Evolutionary conservation across 2,888 invertebrate genomes (phyloP), one percentile per base, ranked within the genome.

Genomic region (Rotaria sp.): DNA sequence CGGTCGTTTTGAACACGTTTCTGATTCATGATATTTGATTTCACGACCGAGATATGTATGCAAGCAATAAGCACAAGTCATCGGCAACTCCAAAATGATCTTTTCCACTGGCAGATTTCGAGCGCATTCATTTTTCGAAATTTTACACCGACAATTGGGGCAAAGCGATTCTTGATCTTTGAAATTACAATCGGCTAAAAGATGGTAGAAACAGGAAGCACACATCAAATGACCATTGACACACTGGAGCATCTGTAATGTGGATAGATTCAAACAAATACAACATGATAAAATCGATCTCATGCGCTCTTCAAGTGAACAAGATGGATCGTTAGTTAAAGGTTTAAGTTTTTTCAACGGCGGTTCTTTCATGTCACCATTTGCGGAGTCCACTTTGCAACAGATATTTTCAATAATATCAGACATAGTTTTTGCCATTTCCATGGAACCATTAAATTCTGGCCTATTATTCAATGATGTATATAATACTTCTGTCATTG

Each of bases 211-310:
- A 93, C 96, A 97, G 89, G 95, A 95, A 89, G 96, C 96, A 92
- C 97, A 97, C 96, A 96, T 96, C 92, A 97, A 93, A 93, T 97
- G 97, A 89, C 96, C 96, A 93, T 96, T 96, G 92, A 94, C 94
- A 92, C 96, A 97, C 96, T 96, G 96, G 92, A 95, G 96, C 91
- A 96, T 95, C 89, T 95, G 95, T 89, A 95, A 94, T 92, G 94
- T 94, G 88, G 97, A 96, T 90, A 97, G 93, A 92, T 96, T 96
- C 92, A 96, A 93, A 92, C 97, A 97, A 90, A 97, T 96, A 92
- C 96, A 95, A 94, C 97, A 97, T 93, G 96, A 96, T 89, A 96
- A 93, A 92, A 96, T 96, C 90, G 96, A 95, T 90, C 95, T 95
- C 91, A 97, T 93, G 90, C 96, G 94, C 90, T 95, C 94, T 92